Percentiles rank a stretch among this genome's conserved stretches.
Conservation (phyloP, 37 sponge, comb jelly and placozoan species). For the Eunapius fragilis region DNA sequence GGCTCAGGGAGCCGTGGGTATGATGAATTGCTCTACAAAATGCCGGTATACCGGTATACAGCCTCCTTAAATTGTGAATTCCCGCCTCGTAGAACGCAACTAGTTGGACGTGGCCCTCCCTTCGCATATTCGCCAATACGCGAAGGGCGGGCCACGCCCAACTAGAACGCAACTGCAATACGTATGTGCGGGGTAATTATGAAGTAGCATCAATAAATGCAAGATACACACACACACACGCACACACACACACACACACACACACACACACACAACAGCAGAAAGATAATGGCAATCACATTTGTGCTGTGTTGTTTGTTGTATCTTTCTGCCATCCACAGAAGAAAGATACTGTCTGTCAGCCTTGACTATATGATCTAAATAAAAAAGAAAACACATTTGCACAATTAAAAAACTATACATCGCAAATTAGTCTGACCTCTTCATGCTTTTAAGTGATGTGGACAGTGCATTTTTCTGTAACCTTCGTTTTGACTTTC, state of each 20-base stretch:
- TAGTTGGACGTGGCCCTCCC: too few relatives aligned
- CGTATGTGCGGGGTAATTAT: too few relatives aligned
- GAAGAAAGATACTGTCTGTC: background rate
- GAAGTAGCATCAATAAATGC: too few relatives aligned
- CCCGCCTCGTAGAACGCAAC: too few relatives aligned
- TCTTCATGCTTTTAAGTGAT: background rate
- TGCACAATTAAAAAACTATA: background rate
- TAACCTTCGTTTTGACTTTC: background rate
- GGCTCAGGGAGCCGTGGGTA: background rate
- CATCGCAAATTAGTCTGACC: background rate
- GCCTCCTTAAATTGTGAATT: background rate
- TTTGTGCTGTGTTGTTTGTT: slow-evolving; percentile 7
- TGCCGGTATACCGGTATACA: background rate
- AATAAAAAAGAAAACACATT: background rate
- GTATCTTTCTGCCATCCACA: slow-evolving; percentile 7
- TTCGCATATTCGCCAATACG: too few relatives aligned
- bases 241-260: too few relatives aligned
- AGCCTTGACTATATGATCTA: slow-evolving; percentile 4
- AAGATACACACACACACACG: too few relatives aligned
- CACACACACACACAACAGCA: too few relatives aligned
- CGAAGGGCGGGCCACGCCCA: too few relatives aligned
- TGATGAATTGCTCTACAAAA: background rate
- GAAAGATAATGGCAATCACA: too few relatives aligned
- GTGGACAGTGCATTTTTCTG: background rate
- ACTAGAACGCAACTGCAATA: too few relatives aligned